Evolutionary conservation across 2,888 invertebrate species (phyloP).

Genomic region (Panopea generosa): DNA sequence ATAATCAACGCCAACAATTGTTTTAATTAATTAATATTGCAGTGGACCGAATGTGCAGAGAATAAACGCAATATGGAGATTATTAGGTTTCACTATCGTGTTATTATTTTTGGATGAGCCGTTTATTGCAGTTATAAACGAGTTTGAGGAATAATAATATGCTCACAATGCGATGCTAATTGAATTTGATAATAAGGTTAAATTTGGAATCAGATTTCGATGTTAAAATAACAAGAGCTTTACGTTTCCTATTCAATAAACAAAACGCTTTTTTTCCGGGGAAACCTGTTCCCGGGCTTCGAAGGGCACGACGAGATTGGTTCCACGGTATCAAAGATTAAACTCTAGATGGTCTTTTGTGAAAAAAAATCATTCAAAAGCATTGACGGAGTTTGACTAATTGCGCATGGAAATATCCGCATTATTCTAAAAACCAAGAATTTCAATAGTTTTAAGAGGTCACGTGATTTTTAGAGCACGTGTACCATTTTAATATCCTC

Average conservation of each 20-base stretch:
- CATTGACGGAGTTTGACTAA: conserved; percentile 41
- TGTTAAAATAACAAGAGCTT: background rate
- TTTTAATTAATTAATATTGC: too few relatives aligned
- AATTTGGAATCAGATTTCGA: background rate
- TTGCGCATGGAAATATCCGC: conserved; percentile 51
- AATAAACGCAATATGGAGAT: too few relatives aligned
- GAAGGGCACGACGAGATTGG: background rate
- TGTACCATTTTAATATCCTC: conserved; percentile 46
- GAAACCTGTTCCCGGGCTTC: conserved; percentile 4
- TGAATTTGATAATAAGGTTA: background rate
- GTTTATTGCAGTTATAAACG: too few relatives aligned
- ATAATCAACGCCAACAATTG: too few relatives aligned
- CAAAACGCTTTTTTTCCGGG: background rate
- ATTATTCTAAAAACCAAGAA: conserved; percentile 44
- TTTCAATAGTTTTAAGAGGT: conserved; percentile 43
- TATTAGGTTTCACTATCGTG: too few relatives aligned
- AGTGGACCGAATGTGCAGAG: too few relatives aligned
- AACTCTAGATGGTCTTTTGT: too few relatives aligned
- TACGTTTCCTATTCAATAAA: conserved; percentile 1
- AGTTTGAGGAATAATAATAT: too few relatives aligned
- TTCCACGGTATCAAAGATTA: background rate
- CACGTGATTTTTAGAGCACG: conserved; percentile 40
- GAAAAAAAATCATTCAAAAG: conserved; percentile 27
- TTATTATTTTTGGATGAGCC: too few relatives aligned
- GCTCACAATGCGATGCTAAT: conserved; percentile 3